Evolutionary conservation across 2,888 invertebrate species (phyloP).

Genomic region (Anorthoa munda): DNA sequence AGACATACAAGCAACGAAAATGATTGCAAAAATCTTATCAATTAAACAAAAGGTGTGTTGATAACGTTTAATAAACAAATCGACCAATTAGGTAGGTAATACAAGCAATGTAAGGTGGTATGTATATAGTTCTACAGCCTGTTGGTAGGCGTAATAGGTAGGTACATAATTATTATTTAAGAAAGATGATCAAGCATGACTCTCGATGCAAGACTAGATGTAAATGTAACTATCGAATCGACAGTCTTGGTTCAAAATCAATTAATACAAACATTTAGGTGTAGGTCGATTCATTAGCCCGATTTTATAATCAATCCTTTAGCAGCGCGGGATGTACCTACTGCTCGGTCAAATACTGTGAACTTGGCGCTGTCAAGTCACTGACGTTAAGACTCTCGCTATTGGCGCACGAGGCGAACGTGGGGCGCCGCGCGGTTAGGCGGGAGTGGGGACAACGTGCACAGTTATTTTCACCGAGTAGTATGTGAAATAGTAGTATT

Average conservation of each 20-base stretch:
- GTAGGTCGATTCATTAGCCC: not conserved
- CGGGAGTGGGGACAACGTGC: no score
- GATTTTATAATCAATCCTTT: not conserved
- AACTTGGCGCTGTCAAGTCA: no score
- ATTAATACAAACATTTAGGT: not conserved
- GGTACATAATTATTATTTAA: not conserved
- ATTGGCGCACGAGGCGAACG: no score
- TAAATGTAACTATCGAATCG: not conserved
- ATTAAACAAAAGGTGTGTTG: not conserved
- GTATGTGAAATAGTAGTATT: no score
- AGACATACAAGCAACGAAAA: not conserved
- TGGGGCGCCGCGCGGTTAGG: no score
- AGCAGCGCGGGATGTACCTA: not conserved
- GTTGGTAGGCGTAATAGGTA: not conserved
- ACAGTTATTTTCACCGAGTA: no score
- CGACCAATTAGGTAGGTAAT: not conserved
- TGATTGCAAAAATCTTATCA: not conserved
- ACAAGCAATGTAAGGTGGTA: not conserved
- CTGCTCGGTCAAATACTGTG: no score
- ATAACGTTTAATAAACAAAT: slow-evolving; percentile 1
- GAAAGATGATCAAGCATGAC: not conserved
- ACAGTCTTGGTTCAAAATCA: not conserved
- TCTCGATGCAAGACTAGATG: not conserved
- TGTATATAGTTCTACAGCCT: not conserved
- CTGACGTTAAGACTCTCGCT: no score